phyloP scores from a whole-genome alignment of 1,140 invertebrate genomes.

The Apis cerana region DNA sequence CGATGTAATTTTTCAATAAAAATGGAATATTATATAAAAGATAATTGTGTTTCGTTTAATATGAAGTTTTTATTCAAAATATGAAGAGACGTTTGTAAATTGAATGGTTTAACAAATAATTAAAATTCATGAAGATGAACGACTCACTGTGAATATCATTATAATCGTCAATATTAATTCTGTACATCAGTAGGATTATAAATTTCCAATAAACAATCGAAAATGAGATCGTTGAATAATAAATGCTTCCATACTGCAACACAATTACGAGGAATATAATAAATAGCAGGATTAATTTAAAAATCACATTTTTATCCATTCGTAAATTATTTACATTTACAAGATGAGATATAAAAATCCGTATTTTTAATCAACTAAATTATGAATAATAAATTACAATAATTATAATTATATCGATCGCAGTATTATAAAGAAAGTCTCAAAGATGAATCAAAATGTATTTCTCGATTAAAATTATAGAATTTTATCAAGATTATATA shows the following conservation, averaged over 20 bases:
- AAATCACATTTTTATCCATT: neutral
- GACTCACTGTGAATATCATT: neutral
- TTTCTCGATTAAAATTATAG: no score
- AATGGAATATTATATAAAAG: neutral
- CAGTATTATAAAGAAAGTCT: no score
- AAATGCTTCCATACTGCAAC: neutral
- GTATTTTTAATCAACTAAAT: no score
- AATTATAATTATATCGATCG: no score
- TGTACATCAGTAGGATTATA: neutral
- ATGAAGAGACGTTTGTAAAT: neutral
- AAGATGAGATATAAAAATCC: no score
- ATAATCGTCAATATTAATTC: constrained; percentile 5
- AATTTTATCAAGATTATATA: no score
- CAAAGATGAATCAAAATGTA: no score
- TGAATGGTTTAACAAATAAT: neutral
- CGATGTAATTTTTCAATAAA: neutral
- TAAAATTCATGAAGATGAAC: neutral
- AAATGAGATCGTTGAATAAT: neutral
- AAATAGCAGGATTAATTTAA: neutral
- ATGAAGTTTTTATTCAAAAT: neutral
- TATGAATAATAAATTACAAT: no score
- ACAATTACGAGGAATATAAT: neutral
- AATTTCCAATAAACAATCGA: neutral
- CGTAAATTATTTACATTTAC: neutral
- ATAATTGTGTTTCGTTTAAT: neutral